Percentiles rank a stretch among this genome's conserved stretches.
phyloP scores from a whole-genome alignment of 2,113 vertebrate genomes.

The Notarius quadriscutis region DNA sequence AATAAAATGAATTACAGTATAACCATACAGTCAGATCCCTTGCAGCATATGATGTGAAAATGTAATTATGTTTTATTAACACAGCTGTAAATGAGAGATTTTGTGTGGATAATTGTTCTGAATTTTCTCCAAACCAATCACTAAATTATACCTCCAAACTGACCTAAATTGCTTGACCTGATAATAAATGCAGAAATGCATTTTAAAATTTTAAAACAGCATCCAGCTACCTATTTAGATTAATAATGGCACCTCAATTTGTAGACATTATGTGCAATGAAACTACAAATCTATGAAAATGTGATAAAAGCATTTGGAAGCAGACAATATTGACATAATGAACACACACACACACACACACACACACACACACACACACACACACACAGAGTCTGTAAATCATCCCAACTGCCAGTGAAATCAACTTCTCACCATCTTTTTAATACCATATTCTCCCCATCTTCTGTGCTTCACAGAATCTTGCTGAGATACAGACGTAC shows the following conservation, averaged over 20 bases:
- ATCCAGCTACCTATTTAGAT: background rate
- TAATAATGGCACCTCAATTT: background rate
- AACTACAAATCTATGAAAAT: background rate
- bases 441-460: background rate
- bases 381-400: background rate
- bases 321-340: background rate
- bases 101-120: background rate
- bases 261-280: background rate
- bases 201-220: background rate
- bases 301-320: background rate
- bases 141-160: background rate
- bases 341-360: no score
- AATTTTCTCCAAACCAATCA: background rate
- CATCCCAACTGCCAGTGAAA: background rate
- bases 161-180: background rate
- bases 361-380: background rate
- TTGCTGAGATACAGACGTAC: constrained; percentile 93
- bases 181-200: background rate
- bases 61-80: constrained; percentile 3
- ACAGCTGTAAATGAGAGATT: background rate
- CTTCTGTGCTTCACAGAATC: constrained; percentile 75
- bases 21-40: background rate
- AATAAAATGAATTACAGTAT: background rate
- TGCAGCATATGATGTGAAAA: background rate
- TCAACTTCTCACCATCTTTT: background rate